phyloP scores from a whole-genome alignment of 2,797 vertebrate genomes.

The Odontamblyopus rebecca region DNA sequence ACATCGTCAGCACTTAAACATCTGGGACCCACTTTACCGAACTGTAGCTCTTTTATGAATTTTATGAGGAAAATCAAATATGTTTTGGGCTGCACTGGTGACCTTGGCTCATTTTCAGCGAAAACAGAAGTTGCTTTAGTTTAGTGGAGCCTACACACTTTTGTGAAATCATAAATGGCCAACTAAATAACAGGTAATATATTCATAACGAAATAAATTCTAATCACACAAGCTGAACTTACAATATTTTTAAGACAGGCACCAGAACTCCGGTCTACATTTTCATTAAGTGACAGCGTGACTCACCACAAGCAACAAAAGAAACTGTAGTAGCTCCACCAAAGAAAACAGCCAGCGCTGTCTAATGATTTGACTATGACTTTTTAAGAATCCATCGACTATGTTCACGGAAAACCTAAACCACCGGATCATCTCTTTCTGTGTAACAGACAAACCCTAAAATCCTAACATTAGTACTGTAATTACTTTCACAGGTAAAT shows the following conservation, averaged over 20 bases:
- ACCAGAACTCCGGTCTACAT: not conserved
- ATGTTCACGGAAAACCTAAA: too few species aligned
- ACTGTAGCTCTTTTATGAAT: not conserved
- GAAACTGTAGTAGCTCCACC: not conserved
- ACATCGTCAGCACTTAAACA: constrained; percentile 24
- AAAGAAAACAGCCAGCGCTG: not conserved
- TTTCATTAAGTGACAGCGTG: not conserved
- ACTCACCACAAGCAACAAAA: not conserved
- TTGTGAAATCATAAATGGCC: not conserved
- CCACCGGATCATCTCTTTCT: too few species aligned
- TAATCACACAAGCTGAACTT: not conserved
- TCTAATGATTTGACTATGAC: too few species aligned
- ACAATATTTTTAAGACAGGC: not conserved
- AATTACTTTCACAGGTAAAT: too few species aligned
- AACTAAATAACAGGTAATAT: not conserved
- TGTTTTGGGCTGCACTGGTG: not conserved
- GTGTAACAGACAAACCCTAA: too few species aligned
- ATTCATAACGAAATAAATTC: not conserved
- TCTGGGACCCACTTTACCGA: not conserved
- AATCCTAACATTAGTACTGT: too few species aligned
- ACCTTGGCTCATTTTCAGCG: not conserved
- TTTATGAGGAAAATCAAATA: not conserved
- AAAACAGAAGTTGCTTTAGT: not conserved
- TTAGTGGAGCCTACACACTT: not conserved
- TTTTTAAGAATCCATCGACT: too few species aligned